Conservation (phyloP, 1,140 invertebrate species). For the Drosophila lini region DNA sequence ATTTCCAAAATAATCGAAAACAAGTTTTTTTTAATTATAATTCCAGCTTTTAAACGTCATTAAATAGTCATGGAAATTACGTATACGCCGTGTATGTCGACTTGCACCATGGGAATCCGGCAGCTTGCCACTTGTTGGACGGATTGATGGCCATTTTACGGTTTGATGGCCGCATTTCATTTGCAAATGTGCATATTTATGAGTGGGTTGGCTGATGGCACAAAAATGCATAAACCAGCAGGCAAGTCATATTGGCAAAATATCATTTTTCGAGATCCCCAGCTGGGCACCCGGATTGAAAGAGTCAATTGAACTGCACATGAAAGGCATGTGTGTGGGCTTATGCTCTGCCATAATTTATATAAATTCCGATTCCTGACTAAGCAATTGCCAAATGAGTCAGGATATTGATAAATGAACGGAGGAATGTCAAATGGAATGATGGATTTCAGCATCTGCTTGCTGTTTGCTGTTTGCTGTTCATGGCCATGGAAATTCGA, state of each 20-base stretch:
- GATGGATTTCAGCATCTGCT: slow-evolving; percentile 11
- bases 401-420: slow-evolving; percentile 20
- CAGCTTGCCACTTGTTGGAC: slow-evolving; percentile 48
- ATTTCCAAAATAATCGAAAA: slow-evolving; percentile 9
- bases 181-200: slow-evolving; percentile 57
- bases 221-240: slow-evolving; percentile 26
- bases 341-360: slow-evolving; percentile 25
- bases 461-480: slow-evolving; percentile 6
- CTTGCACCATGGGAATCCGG: slow-evolving; percentile 14
- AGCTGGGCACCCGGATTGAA: slow-evolving; percentile 2
- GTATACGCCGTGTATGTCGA: slow-evolving; percentile 19
- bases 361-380: slow-evolving; percentile 42
- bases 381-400: slow-evolving; percentile 26
- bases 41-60: slow-evolving; percentile 28
- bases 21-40: slow-evolving; percentile 28
- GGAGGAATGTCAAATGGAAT: slow-evolving; percentile 9
- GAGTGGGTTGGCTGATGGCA: background rate
- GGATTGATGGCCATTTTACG: slow-evolving; percentile 19
- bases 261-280: slow-evolving; percentile 18
- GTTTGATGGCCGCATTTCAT: slow-evolving; percentile 49
- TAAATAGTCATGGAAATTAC: slow-evolving; percentile 44
- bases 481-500: slow-evolving; percentile 5
- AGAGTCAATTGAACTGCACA: slow-evolving; percentile 20
- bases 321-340: slow-evolving; percentile 14
- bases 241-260: slow-evolving; percentile 35